phyloP scores from a whole-genome alignment of 2,888 invertebrate species.

The Tipula confusa region DNA sequence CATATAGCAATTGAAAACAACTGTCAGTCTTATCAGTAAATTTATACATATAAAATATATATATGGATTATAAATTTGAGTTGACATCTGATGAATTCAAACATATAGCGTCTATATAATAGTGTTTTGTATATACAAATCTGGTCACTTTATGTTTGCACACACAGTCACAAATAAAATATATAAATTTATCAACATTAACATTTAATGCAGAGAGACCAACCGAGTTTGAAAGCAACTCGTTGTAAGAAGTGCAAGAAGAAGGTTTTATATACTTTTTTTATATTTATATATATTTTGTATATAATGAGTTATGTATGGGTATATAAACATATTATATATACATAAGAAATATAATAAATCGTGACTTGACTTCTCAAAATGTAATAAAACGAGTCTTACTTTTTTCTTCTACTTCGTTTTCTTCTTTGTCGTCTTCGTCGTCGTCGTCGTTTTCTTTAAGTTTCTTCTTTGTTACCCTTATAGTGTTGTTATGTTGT shows the following conservation, averaged over 20 bases:
- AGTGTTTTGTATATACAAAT: not conserved
- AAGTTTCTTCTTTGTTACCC: not conserved
- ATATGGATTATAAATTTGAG: too few relatives aligned
- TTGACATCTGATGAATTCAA: not conserved
- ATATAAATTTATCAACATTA: not conserved
- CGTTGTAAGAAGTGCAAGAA: not conserved
- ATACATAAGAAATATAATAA: not conserved
- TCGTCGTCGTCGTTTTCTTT: not conserved
- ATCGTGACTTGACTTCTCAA: constrained; percentile 25
- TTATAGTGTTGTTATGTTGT: not conserved
- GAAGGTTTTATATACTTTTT: not conserved
- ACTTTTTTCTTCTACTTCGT: not conserved
- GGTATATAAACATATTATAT: not conserved
- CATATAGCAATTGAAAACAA: not conserved
- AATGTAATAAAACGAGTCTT: constrained; percentile 25
- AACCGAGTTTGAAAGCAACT: not conserved
- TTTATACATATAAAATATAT: not conserved
- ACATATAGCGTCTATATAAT: not conserved
- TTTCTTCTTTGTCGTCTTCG: not conserved
- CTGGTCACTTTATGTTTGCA: not conserved
- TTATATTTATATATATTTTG: not conserved
- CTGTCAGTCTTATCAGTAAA: not conserved
- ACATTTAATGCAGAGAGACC: not conserved
- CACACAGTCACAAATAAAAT: not conserved
- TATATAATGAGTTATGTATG: not conserved